These are phyloP conservation scores for Mallotus villosus DNA, from an alignment of 2,797 vertebrate species.

Conservation along the genomic window DNA sequence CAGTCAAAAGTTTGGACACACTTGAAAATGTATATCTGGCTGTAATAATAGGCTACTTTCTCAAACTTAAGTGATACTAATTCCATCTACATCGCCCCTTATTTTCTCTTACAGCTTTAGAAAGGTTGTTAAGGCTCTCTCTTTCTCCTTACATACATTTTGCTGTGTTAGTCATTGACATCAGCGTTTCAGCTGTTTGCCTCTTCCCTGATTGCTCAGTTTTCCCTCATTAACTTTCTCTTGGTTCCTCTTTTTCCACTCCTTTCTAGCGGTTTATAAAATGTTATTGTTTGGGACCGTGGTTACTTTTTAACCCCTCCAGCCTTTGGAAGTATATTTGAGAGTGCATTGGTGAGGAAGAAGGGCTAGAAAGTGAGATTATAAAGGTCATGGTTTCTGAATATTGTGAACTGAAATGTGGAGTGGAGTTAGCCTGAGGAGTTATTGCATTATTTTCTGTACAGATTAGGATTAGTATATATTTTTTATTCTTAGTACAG, in stretches of 20 bases:
- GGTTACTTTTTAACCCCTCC: constrained; percentile 26
- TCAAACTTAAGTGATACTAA: constrained; percentile 5
- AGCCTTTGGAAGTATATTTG: no score
- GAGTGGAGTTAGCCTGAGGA: background rate
- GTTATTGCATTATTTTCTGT: background rate
- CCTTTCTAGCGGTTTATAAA: constrained; percentile 37
- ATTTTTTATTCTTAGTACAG: background rate
- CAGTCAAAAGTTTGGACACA: no score
- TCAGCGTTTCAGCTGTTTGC: constrained; percentile 22
- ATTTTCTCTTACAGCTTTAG: no score
- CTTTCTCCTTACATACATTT: background rate
- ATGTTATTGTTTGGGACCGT: constrained; percentile 37
- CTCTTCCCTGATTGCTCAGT: background rate
- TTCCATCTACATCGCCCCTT: background rate
- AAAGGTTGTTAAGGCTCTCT: background rate
- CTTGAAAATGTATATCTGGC: no score
- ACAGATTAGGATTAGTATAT: background rate
- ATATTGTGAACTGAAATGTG: background rate
- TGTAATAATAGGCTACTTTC: background rate
- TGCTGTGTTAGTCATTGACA: constrained; percentile 7
- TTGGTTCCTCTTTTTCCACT: constrained; percentile 3
- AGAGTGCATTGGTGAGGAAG: background rate
- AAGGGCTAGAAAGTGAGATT: constrained; percentile 11
- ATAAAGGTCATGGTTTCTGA: background rate
- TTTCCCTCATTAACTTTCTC: background rate